phyloP scores from a whole-genome alignment of 2,797 vertebrate species.

The Lithobates pipiens region DNA sequence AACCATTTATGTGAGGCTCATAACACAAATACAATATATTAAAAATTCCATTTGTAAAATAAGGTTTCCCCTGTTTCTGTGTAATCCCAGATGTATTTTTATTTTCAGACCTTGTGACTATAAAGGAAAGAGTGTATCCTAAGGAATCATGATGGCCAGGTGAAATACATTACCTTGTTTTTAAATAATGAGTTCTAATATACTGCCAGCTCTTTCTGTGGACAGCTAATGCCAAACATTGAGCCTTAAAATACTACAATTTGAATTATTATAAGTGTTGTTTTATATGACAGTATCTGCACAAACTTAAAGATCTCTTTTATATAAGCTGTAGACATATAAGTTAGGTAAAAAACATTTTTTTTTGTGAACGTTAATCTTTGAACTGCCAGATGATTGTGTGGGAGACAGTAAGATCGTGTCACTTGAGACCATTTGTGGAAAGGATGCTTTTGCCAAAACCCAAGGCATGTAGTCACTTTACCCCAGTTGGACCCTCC shows the following conservation, averaged over 20 bases:
- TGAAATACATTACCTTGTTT: constrained; percentile 9
- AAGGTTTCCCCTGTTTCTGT: constrained; percentile 34
- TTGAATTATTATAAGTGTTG: constrained; percentile 1
- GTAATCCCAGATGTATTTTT: constrained; percentile 25
- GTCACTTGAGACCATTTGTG: background rate
- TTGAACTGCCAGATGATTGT: background rate
- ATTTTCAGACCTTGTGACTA: constrained; percentile 39
- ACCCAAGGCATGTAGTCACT: background rate
- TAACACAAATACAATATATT: constrained; percentile 49
- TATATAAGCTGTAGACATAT: background rate
- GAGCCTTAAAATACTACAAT: background rate
- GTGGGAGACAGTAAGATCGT: background rate
- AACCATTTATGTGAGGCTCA: constrained; percentile 46
- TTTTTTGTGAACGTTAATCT: background rate
- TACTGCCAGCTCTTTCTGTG: background rate
- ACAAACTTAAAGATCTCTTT: background rate
- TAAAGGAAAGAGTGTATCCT: constrained; percentile 23
- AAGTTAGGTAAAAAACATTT: background rate
- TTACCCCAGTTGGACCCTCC: no score
- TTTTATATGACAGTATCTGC: background rate
- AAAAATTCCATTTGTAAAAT: constrained; percentile 48
- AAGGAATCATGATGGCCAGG: constrained; percentile 5
- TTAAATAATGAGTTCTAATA: constrained; percentile 25
- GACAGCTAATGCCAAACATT: background rate
- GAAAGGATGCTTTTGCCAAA: background rate